A percentile compares a stretch with the other conserved stretches of the same genome.
Conservation (phyloP, 1,140 invertebrate species). For the Chrysoperla carnea region DNA sequence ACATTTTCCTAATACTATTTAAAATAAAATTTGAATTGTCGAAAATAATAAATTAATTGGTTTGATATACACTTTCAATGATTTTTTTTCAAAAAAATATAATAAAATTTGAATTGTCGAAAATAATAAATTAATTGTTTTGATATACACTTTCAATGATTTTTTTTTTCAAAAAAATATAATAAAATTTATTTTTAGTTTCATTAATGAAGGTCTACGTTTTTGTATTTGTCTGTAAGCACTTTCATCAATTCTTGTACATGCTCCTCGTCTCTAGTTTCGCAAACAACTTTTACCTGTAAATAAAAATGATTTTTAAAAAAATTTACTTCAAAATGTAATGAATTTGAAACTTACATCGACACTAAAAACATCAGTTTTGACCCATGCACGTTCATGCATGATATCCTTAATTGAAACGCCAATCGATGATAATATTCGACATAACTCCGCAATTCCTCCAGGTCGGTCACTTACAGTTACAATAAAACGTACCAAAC, state of each 20-base stretch:
- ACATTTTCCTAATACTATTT: no score
- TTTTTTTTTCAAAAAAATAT: no score
- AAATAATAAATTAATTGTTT: no score
- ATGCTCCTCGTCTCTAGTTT: constrained; percentile 68
- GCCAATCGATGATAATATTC: constrained; percentile 51
- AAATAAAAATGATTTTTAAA: constrained; percentile 10
- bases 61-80: no score
- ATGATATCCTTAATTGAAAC: constrained; percentile 89
- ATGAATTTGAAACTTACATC: constrained; percentile 26
- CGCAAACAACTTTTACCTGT: constrained; percentile 65
- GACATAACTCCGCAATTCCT: constrained; percentile 73
- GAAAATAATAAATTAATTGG: no score
- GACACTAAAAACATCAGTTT: constrained; percentile 71
- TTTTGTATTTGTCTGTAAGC: constrained; percentile 37
- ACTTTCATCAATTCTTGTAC: constrained; percentile 41
- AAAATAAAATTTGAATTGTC: no score
- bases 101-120: no score
- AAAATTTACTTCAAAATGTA: constrained; percentile 2
- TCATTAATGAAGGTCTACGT: constrained; percentile 14
- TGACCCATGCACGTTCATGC: constrained; percentile 85
- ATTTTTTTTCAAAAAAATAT: no score
- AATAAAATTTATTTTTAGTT: no score
- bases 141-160: no score
- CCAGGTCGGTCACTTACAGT: constrained; percentile 74
- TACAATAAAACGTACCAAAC: constrained; percentile 71